Base-by-base conservation (phyloP, 2,888 invertebrate species). In the Protophormia terraenovae region DNA sequence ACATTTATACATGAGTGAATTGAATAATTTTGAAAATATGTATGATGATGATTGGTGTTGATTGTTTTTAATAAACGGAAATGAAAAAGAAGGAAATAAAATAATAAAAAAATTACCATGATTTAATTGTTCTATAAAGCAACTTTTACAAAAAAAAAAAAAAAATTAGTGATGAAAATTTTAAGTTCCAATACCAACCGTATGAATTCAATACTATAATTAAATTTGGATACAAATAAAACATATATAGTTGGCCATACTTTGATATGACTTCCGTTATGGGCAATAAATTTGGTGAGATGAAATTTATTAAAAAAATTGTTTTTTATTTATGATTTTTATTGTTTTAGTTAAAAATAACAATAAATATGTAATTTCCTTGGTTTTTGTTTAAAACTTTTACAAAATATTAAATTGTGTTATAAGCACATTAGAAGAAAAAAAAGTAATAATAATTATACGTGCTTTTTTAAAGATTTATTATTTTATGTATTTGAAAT, bases 251-350 rank as follows among this genome's bases (percentile, higher is more conserved):
- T 45, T 29, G 35, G 16, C 66, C 24, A 38, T 29, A 35, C 0
- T 60, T 50, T 50, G 38, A 19, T 55, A 71, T 82, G 82, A 79
- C 69, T 78, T 64, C 62, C 29, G 50, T 62, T 47, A 75, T 69
- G 69, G 69, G 78, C 16, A 78, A 82, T 58, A 85, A 85, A 82
- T 79, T 58, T 71, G 82, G 82, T 85, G 50, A 82, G 85, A 14
- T 19, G 5, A 69, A 53, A 73, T 19, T 47, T n/a, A 55, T 16
- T 35, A 8, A n/a, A n/a, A n/a, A n/a, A n/a, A n/a, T n/a, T n/a
- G 35, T 27, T 14, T 41, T 35, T 53, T 22, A 1, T 64, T 41
- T n/a, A 41, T 41, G n/a, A 29, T 29, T 62, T 32, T 62, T 60
- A 58, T 45, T 35, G 32, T 64, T 12, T 64, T 4, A 41, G 14